These are phyloP conservation scores for Amblyjoppa proteus DNA, from an alignment of 2,888 invertebrate genomes.

Conservation along the genomic window DNA sequence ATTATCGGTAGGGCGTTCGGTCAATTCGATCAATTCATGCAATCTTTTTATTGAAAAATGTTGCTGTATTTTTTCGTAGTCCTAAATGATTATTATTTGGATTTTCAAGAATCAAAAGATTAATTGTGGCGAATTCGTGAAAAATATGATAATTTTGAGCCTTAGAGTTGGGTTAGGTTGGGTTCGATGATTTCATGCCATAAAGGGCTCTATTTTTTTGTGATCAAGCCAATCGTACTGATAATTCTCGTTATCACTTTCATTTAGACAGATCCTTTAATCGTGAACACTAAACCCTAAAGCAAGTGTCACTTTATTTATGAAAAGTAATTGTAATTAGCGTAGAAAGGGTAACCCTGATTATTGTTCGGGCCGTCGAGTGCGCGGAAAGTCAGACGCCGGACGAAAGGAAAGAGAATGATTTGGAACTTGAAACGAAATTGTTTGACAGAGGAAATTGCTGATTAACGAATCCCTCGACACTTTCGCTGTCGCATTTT, in stretches of 20 bases:
- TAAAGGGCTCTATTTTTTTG: not conserved
- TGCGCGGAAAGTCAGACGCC: not conserved
- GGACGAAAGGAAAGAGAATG: not conserved
- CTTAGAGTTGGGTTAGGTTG: not conserved
- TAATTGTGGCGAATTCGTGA: not conserved
- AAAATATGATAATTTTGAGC: too few species aligned
- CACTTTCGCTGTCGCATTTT: not conserved
- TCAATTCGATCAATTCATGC: not conserved
- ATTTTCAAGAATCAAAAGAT: not conserved
- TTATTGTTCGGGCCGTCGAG: not conserved
- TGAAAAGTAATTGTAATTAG: slow-evolving; percentile 27
- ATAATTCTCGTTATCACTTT: not conserved
- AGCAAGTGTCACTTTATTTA: slow-evolving; percentile 8
- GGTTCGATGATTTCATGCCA: not conserved
- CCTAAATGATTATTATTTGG: not conserved
- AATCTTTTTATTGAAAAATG: not conserved
- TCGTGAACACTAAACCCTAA: not conserved
- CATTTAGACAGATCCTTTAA: not conserved
- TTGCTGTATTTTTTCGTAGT: not conserved
- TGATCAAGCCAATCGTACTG: not conserved
- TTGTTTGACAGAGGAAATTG: not conserved
- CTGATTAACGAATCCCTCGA: not conserved
- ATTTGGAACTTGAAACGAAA: not conserved
- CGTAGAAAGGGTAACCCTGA: not conserved
- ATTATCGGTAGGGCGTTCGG: not conserved